Evolutionary conservation across 2,113 vertebrate genomes (phyloP).

Genomic region (Trogon surrucura): DNA sequence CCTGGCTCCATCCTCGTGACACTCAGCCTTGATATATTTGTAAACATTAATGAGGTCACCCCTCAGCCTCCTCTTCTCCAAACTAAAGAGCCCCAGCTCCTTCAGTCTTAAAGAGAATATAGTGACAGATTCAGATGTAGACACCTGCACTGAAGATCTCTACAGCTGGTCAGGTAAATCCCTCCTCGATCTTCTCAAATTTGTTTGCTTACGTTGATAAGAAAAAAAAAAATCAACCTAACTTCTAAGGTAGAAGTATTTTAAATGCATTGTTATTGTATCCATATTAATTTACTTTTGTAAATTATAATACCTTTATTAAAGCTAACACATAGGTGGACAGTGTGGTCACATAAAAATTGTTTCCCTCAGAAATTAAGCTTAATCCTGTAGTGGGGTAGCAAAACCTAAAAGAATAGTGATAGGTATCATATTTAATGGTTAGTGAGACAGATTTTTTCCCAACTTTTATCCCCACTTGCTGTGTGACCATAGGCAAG

Average conservation of each 20-base stretch:
- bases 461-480: conserved; percentile 4
- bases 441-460: neutral
- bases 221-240: neutral
- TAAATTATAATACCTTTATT: neutral
- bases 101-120: neutral
- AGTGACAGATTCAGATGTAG: neutral
- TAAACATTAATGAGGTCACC: no score
- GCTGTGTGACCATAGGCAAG: conserved; percentile 47
- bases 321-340: neutral
- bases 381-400: neutral
- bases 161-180: neutral
- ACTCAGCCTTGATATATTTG: no score
- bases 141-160: neutral
- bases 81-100: no score
- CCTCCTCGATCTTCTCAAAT: neutral
- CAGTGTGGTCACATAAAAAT: neutral
- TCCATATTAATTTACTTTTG: neutral
- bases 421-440: neutral
- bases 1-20: no score
- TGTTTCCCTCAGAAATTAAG: neutral
- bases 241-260: neutral
- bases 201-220: neutral
- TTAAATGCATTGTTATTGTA: neutral
- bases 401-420: neutral
- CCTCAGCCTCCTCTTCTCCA: no score